A percentile compares a stretch with the other conserved stretches of the same genome.
Conservation (phyloP, 2,113 vertebrate genomes). For the Forbesichthys agassizii region DNA sequence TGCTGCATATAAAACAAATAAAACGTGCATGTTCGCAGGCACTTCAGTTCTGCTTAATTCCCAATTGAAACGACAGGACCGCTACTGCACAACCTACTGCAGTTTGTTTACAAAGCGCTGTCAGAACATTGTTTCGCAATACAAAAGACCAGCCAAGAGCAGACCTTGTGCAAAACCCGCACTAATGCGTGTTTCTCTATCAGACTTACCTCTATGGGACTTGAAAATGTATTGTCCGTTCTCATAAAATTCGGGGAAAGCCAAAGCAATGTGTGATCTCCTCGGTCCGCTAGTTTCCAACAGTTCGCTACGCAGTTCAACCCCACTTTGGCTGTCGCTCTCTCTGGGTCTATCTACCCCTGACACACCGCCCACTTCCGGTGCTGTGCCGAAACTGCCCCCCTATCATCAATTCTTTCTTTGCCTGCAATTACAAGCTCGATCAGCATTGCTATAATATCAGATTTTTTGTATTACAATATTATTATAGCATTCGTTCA, state of each 20-base stretch:
- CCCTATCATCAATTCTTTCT: no score
- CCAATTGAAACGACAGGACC: neutral
- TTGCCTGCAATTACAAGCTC: no score
- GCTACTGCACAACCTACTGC: conserved; percentile 20
- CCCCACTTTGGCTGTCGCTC: conserved; percentile 19
- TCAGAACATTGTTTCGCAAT: conserved; percentile 59
- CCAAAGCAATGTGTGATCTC: conserved; percentile 42
- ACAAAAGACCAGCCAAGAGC: conserved; percentile 22
- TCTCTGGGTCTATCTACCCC: neutral
- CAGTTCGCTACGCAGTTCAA: conserved; percentile 62
- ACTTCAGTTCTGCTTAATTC: no score
- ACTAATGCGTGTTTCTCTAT: neutral
- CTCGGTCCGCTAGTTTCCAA: conserved; percentile 50
- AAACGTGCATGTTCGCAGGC: no score
- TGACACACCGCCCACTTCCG: conserved; percentile 73
- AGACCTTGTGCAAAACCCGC: conserved; percentile 13
- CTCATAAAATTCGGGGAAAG: conserved; percentile 58
- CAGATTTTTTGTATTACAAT: no score
- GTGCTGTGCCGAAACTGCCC: conserved; percentile 14
- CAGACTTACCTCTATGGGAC: conserved; percentile 61
- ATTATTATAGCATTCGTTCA: no score
- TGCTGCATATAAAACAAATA: no score
- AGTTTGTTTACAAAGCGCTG: conserved; percentile 73
- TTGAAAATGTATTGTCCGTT: conserved; percentile 49
- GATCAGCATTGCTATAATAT: no score